Percentiles rank a stretch among this genome's conserved stretches.
Conservation (phyloP, 2,113 vertebrate genomes). For the Deroptyus accipitrinus region DNA sequence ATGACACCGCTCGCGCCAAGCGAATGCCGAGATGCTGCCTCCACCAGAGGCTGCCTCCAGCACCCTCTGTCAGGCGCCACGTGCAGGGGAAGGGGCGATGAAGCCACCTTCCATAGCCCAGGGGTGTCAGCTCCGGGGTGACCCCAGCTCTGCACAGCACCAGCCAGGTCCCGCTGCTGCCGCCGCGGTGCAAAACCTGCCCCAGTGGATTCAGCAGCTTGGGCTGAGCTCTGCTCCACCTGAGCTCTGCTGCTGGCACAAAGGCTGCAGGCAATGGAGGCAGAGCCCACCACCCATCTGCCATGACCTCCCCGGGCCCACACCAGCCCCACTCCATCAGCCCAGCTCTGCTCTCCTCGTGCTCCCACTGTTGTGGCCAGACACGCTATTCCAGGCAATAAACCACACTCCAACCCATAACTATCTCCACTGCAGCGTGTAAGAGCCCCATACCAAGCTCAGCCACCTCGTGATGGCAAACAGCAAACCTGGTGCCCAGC, state of each 20-base stretch:
- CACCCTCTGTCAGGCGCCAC: neutral
- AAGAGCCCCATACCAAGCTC: neutral
- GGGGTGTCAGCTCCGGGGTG: neutral
- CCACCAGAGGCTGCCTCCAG: neutral
- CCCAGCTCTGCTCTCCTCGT: neutral
- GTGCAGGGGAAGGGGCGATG: neutral
- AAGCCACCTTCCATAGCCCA: neutral
- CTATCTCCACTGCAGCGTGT: neutral
- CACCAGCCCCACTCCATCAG: neutral
- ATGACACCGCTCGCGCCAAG: neutral
- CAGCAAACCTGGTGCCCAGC: neutral
- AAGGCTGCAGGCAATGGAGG: neutral
- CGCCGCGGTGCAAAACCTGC: neutral
- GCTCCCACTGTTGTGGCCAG: neutral
- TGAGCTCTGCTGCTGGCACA: neutral
- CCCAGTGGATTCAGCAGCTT: neutral
- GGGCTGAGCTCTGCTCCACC: neutral
- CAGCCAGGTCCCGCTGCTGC: neutral
- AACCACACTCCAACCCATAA: neutral
- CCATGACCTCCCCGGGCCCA: neutral
- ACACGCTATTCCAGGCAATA: neutral
- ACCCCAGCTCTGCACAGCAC: neutral
- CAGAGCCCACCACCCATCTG: neutral
- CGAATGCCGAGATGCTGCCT: rapidly evolving
- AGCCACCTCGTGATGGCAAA: neutral